phyloP scores from a whole-genome alignment of 2,113 vertebrate species.

The Gambusia affinis region DNA sequence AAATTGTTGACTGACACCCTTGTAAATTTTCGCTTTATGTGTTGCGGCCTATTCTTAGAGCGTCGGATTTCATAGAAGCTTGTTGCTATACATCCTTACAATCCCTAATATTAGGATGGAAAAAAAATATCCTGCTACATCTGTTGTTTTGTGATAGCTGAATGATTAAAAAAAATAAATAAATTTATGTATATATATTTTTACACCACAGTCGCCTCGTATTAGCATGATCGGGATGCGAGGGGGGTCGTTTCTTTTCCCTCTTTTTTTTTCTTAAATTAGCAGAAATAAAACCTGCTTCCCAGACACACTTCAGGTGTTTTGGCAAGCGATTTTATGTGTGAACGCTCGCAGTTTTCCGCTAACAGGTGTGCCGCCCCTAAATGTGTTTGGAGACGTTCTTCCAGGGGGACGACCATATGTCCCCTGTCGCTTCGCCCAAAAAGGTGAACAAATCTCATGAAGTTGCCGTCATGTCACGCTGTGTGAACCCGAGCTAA shows the following conservation, averaged over 20 bases:
- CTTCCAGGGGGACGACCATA: constrained; percentile 61
- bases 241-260: not conserved
- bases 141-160: constrained; percentile 51
- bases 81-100: constrained; percentile 49
- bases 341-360: constrained; percentile 36
- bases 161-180: not conserved
- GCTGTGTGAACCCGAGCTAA: constrained; percentile 25
- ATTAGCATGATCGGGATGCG: constrained; percentile 9
- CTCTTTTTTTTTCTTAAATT: not conserved
- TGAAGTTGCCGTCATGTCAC: constrained; percentile 22
- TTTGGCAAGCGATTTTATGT: constrained; percentile 52
- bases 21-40: constrained; percentile 66
- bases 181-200: constrained; percentile 31
- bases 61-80: constrained; percentile 46
- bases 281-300: constrained; percentile 44
- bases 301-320: constrained; percentile 52
- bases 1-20: constrained; percentile 80
- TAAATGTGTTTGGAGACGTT: constrained; percentile 62
- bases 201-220: constrained; percentile 20
- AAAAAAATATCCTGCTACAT: constrained; percentile 32
- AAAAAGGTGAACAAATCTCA: constrained; percentile 53
- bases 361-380: constrained; percentile 69
- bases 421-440: constrained; percentile 53
- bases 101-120: constrained; percentile 51
- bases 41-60: constrained; percentile 65